Evolutionary conservation across 2,888 invertebrate species (phyloP).

Genomic region (Tolmerus cingulatus): DNA sequence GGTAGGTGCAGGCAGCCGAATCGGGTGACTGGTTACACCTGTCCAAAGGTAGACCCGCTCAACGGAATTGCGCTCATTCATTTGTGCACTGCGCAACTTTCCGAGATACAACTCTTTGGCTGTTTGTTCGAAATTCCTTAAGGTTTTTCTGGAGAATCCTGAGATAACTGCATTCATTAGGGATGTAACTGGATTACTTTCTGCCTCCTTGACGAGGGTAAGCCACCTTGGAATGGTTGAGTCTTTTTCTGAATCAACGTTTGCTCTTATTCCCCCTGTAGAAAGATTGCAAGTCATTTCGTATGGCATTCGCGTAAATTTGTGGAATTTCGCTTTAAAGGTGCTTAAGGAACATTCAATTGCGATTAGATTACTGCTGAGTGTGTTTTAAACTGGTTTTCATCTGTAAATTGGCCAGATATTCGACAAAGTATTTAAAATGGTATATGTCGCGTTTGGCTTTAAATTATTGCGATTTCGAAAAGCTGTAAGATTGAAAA

Average conservation of each 20-base stretch:
- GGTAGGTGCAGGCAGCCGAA: not conserved
- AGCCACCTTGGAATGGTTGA: not conserved
- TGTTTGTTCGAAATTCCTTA: not conserved
- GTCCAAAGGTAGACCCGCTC: not conserved
- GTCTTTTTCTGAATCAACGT: not conserved
- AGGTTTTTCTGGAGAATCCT: not conserved
- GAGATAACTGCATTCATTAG: not conserved
- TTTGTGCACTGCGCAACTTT: slow-evolving; percentile 5
- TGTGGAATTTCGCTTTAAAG: not conserved
- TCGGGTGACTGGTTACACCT: slow-evolving; percentile 30
- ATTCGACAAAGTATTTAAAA: not conserved
- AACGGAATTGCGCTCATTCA: not conserved
- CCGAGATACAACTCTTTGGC: not conserved
- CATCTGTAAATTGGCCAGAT: not conserved
- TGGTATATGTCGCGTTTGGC: not conserved
- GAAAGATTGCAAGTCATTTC: not conserved
- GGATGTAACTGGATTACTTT: slow-evolving; percentile 10
- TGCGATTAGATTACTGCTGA: not conserved
- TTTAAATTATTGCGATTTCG: not conserved
- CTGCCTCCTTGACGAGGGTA: not conserved
- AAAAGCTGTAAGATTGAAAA: not conserved
- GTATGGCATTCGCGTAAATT: not conserved
- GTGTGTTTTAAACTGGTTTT: not conserved
- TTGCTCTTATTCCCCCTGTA: not conserved
- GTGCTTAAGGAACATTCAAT: not conserved